Conservation (phyloP, 23 tunicate species). For the Halocynthia roretzi region DNA sequence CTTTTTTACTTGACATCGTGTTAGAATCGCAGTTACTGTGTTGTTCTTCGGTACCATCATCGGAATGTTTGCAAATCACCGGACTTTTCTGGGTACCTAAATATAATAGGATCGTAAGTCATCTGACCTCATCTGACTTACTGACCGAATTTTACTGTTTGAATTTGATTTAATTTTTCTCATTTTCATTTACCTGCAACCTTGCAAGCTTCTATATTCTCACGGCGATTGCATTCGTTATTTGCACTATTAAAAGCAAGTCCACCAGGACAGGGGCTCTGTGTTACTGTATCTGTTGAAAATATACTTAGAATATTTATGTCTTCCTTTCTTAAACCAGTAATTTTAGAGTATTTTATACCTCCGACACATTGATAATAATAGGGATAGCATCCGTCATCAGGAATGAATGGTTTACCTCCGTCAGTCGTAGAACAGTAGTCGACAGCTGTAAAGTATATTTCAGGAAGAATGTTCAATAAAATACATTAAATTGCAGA, state of each 20-base stretch:
- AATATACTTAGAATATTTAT: not conserved
- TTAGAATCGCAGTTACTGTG: slow-evolving; percentile 63
- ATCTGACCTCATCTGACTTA: too few species aligned
- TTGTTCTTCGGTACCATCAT: slow-evolving; percentile 66
- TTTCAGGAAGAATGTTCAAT: too few species aligned
- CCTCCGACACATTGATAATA: slow-evolving; percentile 9
- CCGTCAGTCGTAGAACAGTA: too few species aligned
- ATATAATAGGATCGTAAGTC: too few species aligned
- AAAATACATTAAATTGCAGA: too few species aligned
- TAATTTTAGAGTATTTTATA: not conserved
- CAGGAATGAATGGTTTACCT: slow-evolving; percentile 11
- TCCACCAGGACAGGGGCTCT: slow-evolving; percentile 22
- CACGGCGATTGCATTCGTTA: slow-evolving; percentile 3
- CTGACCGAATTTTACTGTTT: too few species aligned
- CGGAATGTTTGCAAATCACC: slow-evolving; percentile 59
- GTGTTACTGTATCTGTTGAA: not conserved
- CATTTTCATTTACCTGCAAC: too few species aligned
- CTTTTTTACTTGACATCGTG: slow-evolving; percentile 58
- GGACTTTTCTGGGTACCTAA: slow-evolving; percentile 50
- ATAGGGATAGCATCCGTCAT: slow-evolving; percentile 6
- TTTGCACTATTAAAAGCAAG: slow-evolving; percentile 6
- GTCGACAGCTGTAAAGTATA: too few species aligned
- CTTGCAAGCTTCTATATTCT: not conserved
- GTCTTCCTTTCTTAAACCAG: not conserved
- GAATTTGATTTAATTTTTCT: too few species aligned